Percentiles rank a stretch among this genome's conserved stretches.
These are phyloP conservation scores for Drosophila nikananu DNA, from an alignment of 1,140 invertebrate genomes.

Conservation along the genomic window DNA sequence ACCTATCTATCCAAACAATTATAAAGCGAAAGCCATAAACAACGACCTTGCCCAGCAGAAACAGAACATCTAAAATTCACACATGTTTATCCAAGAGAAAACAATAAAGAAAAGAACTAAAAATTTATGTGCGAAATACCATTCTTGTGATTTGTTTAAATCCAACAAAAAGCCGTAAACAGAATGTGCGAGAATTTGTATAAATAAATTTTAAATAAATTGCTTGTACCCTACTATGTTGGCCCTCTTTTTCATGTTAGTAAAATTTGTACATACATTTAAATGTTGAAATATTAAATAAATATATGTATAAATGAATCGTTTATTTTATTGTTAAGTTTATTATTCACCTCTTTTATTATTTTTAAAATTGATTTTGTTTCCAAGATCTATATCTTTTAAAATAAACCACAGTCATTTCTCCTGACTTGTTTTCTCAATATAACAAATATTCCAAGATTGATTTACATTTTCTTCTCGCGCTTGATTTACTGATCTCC, in stretches of 20 bases:
- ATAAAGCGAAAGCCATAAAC: constrained; percentile 28
- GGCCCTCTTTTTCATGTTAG: neutral
- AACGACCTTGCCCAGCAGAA: constrained; percentile 38
- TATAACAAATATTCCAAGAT: neutral
- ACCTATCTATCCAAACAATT: constrained; percentile 19
- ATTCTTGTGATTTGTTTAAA: constrained; percentile 30
- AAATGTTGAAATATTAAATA: neutral
- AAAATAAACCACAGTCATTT: neutral
- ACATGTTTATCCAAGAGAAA: constrained; percentile 1
- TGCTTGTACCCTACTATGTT: neutral
- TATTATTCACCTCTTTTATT: neutral
- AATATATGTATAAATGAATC: neutral
- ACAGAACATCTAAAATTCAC: constrained; percentile 22
- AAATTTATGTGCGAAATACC: constrained; percentile 44
- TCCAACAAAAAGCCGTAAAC: constrained; percentile 11
- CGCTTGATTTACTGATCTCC: neutral
- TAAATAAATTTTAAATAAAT: neutral
- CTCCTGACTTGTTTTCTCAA: neutral
- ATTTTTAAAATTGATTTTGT: too few relatives aligned
- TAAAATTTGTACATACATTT: neutral
- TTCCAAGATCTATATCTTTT: neutral
- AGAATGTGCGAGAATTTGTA: neutral
- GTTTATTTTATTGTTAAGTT: too few relatives aligned
- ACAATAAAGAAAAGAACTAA: constrained; percentile 13
- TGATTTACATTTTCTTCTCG: constrained; percentile 3